Evolutionary conservation across 1,140 invertebrate genomes (phyloP).

Genomic region (Whitmania pigra): DNA sequence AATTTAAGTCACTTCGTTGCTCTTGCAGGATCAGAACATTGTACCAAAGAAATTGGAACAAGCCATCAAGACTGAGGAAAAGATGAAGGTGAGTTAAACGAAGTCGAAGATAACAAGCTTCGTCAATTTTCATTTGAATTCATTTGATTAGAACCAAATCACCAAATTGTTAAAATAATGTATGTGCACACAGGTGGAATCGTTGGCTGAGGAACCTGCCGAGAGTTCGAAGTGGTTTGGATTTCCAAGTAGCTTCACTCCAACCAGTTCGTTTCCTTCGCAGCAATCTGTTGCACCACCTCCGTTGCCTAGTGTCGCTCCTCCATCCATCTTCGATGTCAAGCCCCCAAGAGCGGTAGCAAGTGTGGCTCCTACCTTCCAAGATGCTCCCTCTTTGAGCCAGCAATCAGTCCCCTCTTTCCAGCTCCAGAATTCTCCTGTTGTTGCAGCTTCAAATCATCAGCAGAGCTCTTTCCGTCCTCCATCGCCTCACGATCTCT

Average conservation of each 20-base stretch:
- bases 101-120: too few relatives aligned
- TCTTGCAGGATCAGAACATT: too few relatives aligned
- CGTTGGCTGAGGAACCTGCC: neutral
- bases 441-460: neutral
- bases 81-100: too few relatives aligned
- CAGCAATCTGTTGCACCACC: neutral
- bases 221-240: neutral
- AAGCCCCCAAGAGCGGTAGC: slow-evolving; percentile 18
- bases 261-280: neutral
- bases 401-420: neutral
- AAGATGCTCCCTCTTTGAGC: slow-evolving; percentile 9
- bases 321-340: neutral
- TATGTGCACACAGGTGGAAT: too few relatives aligned
- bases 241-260: neutral
- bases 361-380: slow-evolving; percentile 15
- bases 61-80: too few relatives aligned
- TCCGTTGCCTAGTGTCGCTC: too few relatives aligned
- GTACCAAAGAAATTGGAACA: too few relatives aligned
- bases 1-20: too few relatives aligned
- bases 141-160: too few relatives aligned
- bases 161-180: too few relatives aligned
- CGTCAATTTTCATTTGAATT: too few relatives aligned
- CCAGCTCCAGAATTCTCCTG: neutral
- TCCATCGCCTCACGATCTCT: neutral
- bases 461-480: neutral